Evolutionary conservation across 2,888 invertebrate genomes (phyloP).

Genomic region (Apamea monoglypha): DNA sequence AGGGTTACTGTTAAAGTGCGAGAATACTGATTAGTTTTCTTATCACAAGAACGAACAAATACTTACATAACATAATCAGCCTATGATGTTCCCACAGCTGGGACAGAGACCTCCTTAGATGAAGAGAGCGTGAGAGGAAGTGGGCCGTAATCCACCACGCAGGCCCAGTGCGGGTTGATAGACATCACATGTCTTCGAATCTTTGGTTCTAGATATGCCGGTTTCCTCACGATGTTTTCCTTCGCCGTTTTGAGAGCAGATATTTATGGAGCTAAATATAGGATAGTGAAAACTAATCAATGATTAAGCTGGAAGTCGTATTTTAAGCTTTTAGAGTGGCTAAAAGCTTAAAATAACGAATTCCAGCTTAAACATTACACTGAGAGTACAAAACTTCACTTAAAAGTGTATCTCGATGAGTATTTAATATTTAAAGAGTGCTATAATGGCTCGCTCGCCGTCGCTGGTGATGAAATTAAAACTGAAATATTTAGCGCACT

Average conservation of each 20-base stretch:
- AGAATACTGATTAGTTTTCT: neutral
- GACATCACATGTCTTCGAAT: neutral
- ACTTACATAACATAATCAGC: neutral
- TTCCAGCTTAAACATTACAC: neutral
- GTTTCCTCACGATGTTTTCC: neutral
- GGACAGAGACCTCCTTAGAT: neutral
- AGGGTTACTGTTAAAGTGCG: neutral
- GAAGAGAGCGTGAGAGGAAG: neutral
- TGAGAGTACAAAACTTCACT: slow-evolving; percentile 13
- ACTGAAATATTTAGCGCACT: slow-evolving; percentile 55
- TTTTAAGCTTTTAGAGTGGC: too few relatives aligned
- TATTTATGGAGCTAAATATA: neutral
- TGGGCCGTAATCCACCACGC: neutral
- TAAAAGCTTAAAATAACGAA: slow-evolving; percentile 16
- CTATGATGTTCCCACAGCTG: too few relatives aligned
- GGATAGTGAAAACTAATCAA: neutral
- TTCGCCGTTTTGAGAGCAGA: neutral
- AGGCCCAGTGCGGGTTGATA: neutral
- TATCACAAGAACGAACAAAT: neutral
- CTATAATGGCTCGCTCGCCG: slow-evolving; percentile 37
- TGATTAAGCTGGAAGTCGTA: too few relatives aligned
- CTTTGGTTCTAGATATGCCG: neutral
- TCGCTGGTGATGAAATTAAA: slow-evolving; percentile 51
- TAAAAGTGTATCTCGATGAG: slow-evolving; percentile 37
- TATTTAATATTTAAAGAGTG: slow-evolving; percentile 50